Evolutionary conservation across 1,140 invertebrate species (phyloP), one percentile per base, ranked within the genome.

Genomic region (Portunus trituberculatus): DNA sequence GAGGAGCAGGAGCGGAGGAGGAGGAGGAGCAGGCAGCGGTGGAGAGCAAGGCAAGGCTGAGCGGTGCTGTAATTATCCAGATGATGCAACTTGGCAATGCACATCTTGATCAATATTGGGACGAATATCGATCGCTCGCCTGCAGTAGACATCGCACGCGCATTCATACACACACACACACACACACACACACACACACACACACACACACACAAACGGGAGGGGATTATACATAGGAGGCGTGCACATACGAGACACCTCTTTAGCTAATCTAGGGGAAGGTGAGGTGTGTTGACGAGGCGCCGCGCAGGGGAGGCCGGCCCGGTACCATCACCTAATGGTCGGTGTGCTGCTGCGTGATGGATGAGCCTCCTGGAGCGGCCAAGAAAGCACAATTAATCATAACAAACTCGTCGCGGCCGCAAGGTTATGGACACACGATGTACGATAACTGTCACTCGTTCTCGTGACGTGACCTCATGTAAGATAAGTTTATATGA

Each of bases 301-400:
- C 4, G 25, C 45, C 12, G 89, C 25, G 45, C 52, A n/a, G 89
- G 48, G 89, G 48, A 59, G 48, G 48, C 46, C 89, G 59, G 28
- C 59, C 28, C 28, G 45, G 89, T 20, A 29, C 46, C 48, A 91
- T 91, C 89, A 59, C 59, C 89, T 91, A 91, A 91, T 91, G 89
- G 89, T 59, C 59, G 10, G 25, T 90, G 89, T 59, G 31, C 48
- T 29, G 46, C n/a, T 4, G 2, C 25, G 31, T 91, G 89, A 91
- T 91, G 25, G 89, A 91, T 67, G 89, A 59, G 89, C 89, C 89
- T 91, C 46, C 89, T 45, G 89, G 46, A 59, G 48, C 48, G 48
- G 89, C 89, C 89, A 91, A 91, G 89, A 91, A 91, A 91, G 89
- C 89, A 91, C 89, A 91, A 91, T 91, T 91, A 91, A 91, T 91